phyloP scores from a whole-genome alignment of 1,140 invertebrate species.

The Akabosia matsudoensis region DNA sequence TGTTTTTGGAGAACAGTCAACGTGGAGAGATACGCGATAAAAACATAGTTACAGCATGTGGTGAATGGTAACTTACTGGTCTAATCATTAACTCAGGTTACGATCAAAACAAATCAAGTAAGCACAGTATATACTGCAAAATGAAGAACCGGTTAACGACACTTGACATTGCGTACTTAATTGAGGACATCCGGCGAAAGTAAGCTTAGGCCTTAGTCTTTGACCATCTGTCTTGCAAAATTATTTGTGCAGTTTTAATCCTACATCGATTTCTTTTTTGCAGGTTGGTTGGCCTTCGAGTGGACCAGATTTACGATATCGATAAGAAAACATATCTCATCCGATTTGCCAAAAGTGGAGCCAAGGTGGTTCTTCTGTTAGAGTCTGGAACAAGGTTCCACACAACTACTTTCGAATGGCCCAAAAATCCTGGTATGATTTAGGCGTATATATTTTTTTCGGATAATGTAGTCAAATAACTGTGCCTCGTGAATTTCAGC shows the following conservation, averaged over 20 bases:
- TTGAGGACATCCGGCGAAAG: constrained; percentile 39
- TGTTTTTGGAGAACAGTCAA: too few relatives aligned
- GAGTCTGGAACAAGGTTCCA: constrained; percentile 95
- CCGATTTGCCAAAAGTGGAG: constrained; percentile 71
- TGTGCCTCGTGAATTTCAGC: constrained; percentile 17
- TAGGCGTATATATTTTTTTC: constrained; percentile 5
- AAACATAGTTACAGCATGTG: too few relatives aligned
- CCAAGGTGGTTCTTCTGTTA: constrained; percentile 79
- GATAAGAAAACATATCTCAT: constrained; percentile 96
- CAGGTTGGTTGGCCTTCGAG: constrained; percentile 84
- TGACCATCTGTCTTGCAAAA: too few relatives aligned
- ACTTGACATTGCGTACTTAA: constrained; percentile 41
- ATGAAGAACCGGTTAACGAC: constrained; percentile 46
- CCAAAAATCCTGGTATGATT: constrained; percentile 70
- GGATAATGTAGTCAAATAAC: too few relatives aligned
- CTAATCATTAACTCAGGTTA: not conserved
- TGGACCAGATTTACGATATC: constrained; percentile 96
- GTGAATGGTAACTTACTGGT: too few relatives aligned
- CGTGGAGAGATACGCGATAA: too few relatives aligned
- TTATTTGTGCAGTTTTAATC: not conserved
- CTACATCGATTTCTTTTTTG: not conserved
- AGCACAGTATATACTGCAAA: not conserved
- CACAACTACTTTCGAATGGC: constrained; percentile 95
- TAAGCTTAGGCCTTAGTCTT: not conserved
- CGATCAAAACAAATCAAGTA: not conserved